A percentile compares a stretch with the other conserved stretches of the same genome.
These are phyloP conservation scores for Nephotettix cincticeps DNA, from an alignment of 1,140 invertebrate genomes.

Conservation along the genomic window DNA sequence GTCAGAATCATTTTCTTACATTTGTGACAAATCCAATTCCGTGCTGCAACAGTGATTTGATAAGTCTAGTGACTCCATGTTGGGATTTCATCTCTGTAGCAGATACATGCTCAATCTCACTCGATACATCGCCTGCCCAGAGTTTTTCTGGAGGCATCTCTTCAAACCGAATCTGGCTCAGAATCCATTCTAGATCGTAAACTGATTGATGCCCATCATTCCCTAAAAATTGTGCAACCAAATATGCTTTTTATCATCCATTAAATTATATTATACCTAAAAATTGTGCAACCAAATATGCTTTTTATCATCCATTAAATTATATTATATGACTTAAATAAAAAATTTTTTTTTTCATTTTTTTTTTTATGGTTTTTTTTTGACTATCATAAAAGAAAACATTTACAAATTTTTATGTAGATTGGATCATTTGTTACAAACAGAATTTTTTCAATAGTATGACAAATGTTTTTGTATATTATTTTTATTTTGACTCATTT, in stretches of 20 bases:
- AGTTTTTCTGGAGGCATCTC: background rate
- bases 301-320: background rate
- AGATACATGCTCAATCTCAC: background rate
- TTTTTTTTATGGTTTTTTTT: background rate
- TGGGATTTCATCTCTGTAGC: background rate
- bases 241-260: background rate
- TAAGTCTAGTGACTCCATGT: constrained; percentile 17
- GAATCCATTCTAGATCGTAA: constrained; percentile 23
- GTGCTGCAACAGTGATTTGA: constrained; percentile 30
- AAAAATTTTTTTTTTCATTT: background rate
- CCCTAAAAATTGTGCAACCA: constrained; percentile 25
- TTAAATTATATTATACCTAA: background rate
- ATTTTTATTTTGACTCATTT: no score
- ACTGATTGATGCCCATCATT: constrained; percentile 27
- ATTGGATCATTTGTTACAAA: background rate
- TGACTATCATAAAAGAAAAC: background rate
- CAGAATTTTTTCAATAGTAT: background rate
- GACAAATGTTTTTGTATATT: background rate
- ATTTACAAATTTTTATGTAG: background rate
- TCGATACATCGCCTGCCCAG: constrained; percentile 11
- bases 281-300: background rate
- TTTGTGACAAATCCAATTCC: constrained; percentile 32
- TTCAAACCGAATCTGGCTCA: background rate
- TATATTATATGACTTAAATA: background rate
- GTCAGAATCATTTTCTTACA: constrained; percentile 23